Base-by-base conservation (phyloP, 1,140 invertebrate genomes). In the Drosophila gunungcola region DNA sequence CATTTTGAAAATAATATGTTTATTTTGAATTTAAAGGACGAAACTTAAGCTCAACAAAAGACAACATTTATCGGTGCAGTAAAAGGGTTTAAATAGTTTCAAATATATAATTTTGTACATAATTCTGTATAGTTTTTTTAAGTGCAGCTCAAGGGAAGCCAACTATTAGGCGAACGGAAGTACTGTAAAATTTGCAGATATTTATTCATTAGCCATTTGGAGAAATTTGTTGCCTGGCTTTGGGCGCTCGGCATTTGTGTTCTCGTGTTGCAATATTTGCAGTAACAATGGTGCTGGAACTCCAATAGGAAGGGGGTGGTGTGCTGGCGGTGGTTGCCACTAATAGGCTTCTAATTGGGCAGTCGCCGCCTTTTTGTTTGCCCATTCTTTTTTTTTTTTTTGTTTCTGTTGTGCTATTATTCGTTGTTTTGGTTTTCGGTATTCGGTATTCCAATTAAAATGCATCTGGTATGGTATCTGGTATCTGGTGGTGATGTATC, bases 261-360 rank as follows among this genome's bases (percentile, higher is more conserved):
- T 21, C 16, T 72, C 68, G 68, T 72, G 51, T 57, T 70, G 68
- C 36, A 57, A 70, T 70, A 57, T 70, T 72, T 70, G 45, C 56
- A 48, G 45, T 43, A 54, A 48, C 67, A 70, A 54, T 49, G 45
- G 6, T 43, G 42, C 56, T 21, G 16, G 16, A 55, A 51, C 32
- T 65, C 38, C 61, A 27, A 54, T 25, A 3, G n/a, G 10, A 13
- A 3, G 27, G 2, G 27, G 34, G 12, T 51, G 25, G 12, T 46
- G 32, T 13, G n/a, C n/a, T n/a, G 48, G 32, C 38, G 61, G 32
- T 63, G 62, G 25, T 16, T 46, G 2, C 16, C 52, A 48, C 79
- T 88, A 89, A 88, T 83, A 83, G 84, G 83, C 84, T 73, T 89
- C 72, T 89, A 88, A 88, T 88, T 88, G 76, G 75, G 46, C 64